Conservation (phyloP, 2,888 invertebrate species). For the Diarsia mendica region DNA sequence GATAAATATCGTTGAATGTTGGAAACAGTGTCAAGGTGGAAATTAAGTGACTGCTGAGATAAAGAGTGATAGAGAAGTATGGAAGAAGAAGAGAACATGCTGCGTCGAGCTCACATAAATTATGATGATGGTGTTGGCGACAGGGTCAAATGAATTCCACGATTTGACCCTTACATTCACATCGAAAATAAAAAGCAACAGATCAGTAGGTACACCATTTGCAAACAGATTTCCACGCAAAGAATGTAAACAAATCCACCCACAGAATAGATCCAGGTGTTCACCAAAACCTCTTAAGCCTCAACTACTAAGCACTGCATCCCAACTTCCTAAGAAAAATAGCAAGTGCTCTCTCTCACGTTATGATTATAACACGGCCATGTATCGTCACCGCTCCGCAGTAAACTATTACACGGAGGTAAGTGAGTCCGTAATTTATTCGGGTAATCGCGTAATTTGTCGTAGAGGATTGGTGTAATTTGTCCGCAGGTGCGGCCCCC, state of each 20-base stretch:
- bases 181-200: not conserved
- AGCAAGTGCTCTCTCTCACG: slow-evolving; percentile 34
- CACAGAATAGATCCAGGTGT: slow-evolving; percentile 25
- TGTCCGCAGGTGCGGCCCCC: slow-evolving; percentile 77
- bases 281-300: slow-evolving; percentile 34
- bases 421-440: slow-evolving; percentile 82
- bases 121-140: too few relatives aligned
- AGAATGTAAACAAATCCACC: not conserved
- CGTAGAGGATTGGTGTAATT: slow-evolving; percentile 80
- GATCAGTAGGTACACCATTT: too few relatives aligned
- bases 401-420: slow-evolving; percentile 72
- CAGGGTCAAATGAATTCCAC: not conserved
- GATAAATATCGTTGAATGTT: not conserved
- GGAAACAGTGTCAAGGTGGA: too few relatives aligned
- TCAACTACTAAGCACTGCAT: slow-evolving; percentile 38
- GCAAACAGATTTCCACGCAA: not conserved
- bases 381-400: slow-evolving; percentile 67
- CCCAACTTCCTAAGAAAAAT: slow-evolving; percentile 52
- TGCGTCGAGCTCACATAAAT: too few relatives aligned
- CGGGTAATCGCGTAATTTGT: slow-evolving; percentile 84
- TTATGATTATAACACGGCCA: slow-evolving; percentile 69
- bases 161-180: not conserved
- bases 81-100: too few relatives aligned
- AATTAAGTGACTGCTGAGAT: too few relatives aligned
- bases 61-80: too few relatives aligned